phyloP scores from a whole-genome alignment of 2,888 invertebrate genomes.

The Selenia dentaria region DNA sequence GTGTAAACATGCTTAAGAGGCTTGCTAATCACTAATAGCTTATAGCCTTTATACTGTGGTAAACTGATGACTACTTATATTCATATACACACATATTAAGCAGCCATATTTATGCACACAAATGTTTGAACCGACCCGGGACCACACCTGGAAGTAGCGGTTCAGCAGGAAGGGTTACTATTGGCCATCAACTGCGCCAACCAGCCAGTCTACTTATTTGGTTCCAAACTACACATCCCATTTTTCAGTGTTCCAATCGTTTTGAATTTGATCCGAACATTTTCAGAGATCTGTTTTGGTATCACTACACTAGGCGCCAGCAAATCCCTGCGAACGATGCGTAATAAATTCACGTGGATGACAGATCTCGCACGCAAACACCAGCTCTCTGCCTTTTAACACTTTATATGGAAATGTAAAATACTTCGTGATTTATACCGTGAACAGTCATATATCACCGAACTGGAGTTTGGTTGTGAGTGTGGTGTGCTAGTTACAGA shows the following conservation, averaged over 20 bases:
- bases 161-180: no score
- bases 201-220: not conserved
- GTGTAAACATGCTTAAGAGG: no score
- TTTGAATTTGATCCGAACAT: not conserved
- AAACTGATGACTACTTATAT: no score
- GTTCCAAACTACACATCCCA: no score
- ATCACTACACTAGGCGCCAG: constrained; percentile 46
- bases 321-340: constrained; percentile 54
- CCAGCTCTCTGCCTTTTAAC: constrained; percentile 48
- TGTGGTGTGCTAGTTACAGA: constrained; percentile 2
- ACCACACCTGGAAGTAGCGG: no score
- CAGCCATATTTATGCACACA: no score
- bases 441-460: constrained; percentile 36
- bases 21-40: no score
- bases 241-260: no score
- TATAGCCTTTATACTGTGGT: no score
- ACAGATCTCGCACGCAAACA: constrained; percentile 52
- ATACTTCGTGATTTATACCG: constrained; percentile 50
- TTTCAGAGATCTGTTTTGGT: constrained; percentile 4
- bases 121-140: no score
- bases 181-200: no score
- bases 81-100: no score
- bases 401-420: constrained; percentile 55
- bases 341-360: constrained; percentile 57
- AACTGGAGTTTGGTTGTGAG: constrained; percentile 28